Conservation (phyloP, 2,113 vertebrate species). For the Melospiza georgiana region DNA sequence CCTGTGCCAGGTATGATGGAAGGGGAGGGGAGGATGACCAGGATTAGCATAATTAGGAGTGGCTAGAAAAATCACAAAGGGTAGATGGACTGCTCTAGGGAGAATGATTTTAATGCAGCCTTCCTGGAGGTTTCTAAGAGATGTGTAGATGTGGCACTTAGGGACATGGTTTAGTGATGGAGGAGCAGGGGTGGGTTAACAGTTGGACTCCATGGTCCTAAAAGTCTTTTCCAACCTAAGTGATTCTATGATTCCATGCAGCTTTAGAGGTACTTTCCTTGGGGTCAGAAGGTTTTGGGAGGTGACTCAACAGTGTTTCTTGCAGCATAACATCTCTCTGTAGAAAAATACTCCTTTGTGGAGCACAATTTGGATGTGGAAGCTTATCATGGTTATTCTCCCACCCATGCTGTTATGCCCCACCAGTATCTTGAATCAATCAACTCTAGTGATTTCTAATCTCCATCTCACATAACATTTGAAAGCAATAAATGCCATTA, state of each 20-base stretch:
- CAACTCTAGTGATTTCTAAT: background rate
- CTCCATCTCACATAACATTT: background rate
- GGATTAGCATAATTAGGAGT: background rate
- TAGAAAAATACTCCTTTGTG: background rate
- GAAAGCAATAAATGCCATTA: background rate
- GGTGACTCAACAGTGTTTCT: background rate
- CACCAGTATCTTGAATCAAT: background rate
- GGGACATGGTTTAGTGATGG: background rate
- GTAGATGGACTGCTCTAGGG: background rate
- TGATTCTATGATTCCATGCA: background rate
- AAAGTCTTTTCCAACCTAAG: background rate
- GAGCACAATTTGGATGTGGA: background rate
- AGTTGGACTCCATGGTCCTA: accelerated
- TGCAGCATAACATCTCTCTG: background rate
- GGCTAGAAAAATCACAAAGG: background rate
- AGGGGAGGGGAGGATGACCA: background rate
- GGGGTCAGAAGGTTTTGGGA: background rate
- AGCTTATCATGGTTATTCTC: background rate
- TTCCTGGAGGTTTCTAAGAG: background rate
- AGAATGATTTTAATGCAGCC: background rate
- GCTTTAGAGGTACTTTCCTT: background rate
- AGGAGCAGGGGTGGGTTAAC: background rate
- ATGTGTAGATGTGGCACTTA: background rate
- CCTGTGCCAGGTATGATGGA: background rate
- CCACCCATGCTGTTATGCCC: background rate